A percentile compares a stretch with the other conserved stretches of the same genome.
phyloP scores from a whole-genome alignment of 2,113 vertebrate species.

The Centropristis striata region DNA sequence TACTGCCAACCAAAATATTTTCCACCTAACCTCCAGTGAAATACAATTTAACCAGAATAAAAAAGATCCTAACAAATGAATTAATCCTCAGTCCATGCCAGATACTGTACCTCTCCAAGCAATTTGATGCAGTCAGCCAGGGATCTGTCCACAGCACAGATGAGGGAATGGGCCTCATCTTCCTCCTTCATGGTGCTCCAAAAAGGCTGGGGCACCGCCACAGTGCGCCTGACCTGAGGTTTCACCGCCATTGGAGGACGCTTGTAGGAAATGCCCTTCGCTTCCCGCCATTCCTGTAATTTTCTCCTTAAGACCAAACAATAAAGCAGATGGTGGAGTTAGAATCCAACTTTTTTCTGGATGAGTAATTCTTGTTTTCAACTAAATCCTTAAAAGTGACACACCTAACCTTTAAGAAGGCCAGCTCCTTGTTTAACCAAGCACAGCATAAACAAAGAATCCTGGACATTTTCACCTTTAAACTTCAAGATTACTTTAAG shows the following conservation, averaged over 20 bases:
- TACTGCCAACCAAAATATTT: too few species aligned
- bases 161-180: conserved; percentile 82
- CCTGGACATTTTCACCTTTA: too few species aligned
- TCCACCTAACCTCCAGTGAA: not conserved
- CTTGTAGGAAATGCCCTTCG: conserved; percentile 92
- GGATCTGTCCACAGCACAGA: conserved; percentile 81
- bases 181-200: conserved; percentile 83
- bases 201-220: conserved; percentile 71
- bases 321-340: not conserved
- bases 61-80: too few species aligned
- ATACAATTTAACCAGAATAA: too few species aligned
- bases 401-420: too few species aligned
- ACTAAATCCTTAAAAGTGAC: too few species aligned
- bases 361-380: too few species aligned
- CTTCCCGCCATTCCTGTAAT: conserved; percentile 90
- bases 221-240: conserved; percentile 67
- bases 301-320: conserved; percentile 84
- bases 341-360: not conserved
- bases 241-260: conserved; percentile 89
- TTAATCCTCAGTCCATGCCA: too few species aligned
- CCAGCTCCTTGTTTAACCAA: too few species aligned
- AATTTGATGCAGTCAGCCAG: conserved; percentile 89
- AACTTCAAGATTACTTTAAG: too few species aligned
- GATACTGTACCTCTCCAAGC: conserved; percentile 82
- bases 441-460: too few species aligned